phyloP scores from a whole-genome alignment of 1,140 invertebrate genomes.

The Onthophagus taurus region DNA sequence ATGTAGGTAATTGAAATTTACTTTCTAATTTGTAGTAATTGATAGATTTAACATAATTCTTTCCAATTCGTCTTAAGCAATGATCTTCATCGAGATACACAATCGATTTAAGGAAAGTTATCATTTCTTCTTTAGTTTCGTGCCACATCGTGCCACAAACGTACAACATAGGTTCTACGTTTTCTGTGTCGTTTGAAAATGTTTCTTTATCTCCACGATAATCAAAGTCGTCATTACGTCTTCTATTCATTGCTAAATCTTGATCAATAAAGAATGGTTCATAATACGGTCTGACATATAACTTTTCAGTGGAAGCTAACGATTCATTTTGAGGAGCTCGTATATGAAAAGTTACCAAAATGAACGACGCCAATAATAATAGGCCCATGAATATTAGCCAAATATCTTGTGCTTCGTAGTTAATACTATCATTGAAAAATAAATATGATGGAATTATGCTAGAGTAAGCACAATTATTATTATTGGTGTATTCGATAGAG shows the following conservation, averaged over 20 bases:
- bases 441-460: slow-evolving; percentile 54
- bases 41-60: slow-evolving; percentile 57
- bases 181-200: too few species aligned
- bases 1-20: slow-evolving; percentile 39
- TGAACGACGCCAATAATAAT: slow-evolving; percentile 71
- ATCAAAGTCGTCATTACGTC: slow-evolving; percentile 46
- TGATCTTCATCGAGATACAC: slow-evolving; percentile 76
- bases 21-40: slow-evolving; percentile 87
- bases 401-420: slow-evolving; percentile 49
- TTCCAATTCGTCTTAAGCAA: slow-evolving; percentile 61
- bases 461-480: slow-evolving; percentile 55
- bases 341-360: slow-evolving; percentile 68
- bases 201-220: too few species aligned
- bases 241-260: slow-evolving; percentile 72
- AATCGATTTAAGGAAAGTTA: slow-evolving; percentile 60
- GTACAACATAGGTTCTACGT: slow-evolving; percentile 53
- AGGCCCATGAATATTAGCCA: slow-evolving; percentile 67
- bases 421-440: slow-evolving; percentile 51
- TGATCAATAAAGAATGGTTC: slow-evolving; percentile 75
- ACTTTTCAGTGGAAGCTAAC: slow-evolving; percentile 66
- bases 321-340: slow-evolving; percentile 67
- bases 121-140: slow-evolving; percentile 78
- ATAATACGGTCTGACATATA: slow-evolving; percentile 79
- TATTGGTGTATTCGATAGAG: slow-evolving; percentile 52
- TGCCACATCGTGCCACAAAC: slow-evolving; percentile 92